Base-by-base conservation (phyloP, 1,140 invertebrate genomes). In the Brachionus sp. region DNA sequence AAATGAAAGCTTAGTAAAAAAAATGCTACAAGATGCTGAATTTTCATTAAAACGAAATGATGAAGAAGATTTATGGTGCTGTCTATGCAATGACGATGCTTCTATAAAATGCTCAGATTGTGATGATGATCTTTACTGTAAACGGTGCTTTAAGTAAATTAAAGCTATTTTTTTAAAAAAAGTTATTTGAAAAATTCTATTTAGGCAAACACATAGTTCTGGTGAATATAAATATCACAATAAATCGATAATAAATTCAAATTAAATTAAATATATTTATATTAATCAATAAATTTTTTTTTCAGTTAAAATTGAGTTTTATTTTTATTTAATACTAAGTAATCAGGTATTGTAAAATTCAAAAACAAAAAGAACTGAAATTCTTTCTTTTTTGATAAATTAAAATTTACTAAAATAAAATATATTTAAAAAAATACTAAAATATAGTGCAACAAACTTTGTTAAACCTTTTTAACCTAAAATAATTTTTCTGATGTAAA, bases 31-130 rank as follows among this genome's bases (percentile, higher is more conserved):
- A 42, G 33, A 62, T 25, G 77, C 77, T 37, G 77, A 80, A 25
- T 19, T 42, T 19, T 42, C 29, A 16, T 13, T 42, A 10, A 62
- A 35, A 80, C 19, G 57, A 62, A 16, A 19, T 13, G 13, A 33
- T 19, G 42, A 78, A 2, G 77, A 80, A 35, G 62, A 57, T 80
- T 19, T 29, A 37, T 94, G 93, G 90, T 94, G 93, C 88, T 91
- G 91, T 85, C 91, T 94, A 57, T 94, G 93, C 86, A 93, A 93
- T 87, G 91, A 93, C 86, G 92, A 93, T 90, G 93, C 93, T 3
- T 89, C 85, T 13, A 88, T 92, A 77, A 89, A 91, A 42, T 94
- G 93, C 86, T 86, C 91, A 46, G 92, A 92, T 84, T 94, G 93
- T 88, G 91, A 91, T 85, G 89, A 90, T 66, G 93, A 93, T 87